Base-by-base conservation (phyloP, 92 coral and sea anemone species). In the Epizoanthus illoricatus region DNA sequence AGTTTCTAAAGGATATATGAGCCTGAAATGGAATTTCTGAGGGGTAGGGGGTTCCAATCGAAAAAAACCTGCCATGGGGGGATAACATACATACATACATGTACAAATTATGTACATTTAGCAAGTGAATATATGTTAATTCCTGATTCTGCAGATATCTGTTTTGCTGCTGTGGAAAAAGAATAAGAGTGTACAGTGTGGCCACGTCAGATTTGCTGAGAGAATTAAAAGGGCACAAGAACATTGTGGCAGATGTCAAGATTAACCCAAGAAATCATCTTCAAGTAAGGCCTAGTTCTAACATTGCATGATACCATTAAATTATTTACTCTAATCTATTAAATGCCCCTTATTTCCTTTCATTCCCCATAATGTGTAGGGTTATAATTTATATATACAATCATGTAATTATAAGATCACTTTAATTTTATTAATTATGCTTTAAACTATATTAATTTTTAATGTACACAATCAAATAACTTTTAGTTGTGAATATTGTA, bases 81-180 rank as follows among this genome's bases (percentile, higher is more conserved):
- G 33, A 28, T 28, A 28, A 28, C 33, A 1, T 28, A 28, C 33
- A 28, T 28, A 49, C 11, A 7, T 49, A 49, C 12, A 49, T 49
- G 15, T 2, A n/a, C 3, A 12, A 13, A 19, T 52, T 43, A 39
- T 1, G 33, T 28, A 43, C 5, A 13, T 28, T 52, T 73, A 54
- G 55, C 43, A 49, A 17, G 45, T 21, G 10, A 8, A 20, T n/a
- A 12, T 19, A 62, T 41, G 28, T 65, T 42, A 8, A 9, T 40
- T 33, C 47, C 43, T 39, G 33, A 71, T 62, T 75, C 19, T 71
- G 18, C 79, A 95, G 98, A 71, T 76, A 76, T 73, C 72, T 95
- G 36, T 95, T 95, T 86, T 93, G 95, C 75, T 85, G 88, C 79
- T 92, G 97, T 72, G 98, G 92, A 13, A 89, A 81, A 70, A 87